Evolutionary conservation across 2,888 invertebrate genomes (phyloP).

Genomic region (Acronicta aceris): DNA sequence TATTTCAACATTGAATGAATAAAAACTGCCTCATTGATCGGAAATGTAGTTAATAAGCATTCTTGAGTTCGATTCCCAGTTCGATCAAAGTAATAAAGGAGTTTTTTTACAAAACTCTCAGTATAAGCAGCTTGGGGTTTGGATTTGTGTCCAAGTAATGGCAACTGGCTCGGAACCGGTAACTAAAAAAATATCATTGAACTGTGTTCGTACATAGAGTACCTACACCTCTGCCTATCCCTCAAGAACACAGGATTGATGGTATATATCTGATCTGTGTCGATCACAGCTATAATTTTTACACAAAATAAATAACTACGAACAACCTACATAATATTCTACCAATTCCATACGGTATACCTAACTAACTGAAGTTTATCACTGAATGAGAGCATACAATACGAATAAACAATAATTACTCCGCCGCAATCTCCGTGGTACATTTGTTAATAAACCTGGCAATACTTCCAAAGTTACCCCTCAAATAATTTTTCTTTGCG

Average conservation of each 20-base stretch:
- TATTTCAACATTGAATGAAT: conserved; percentile 19
- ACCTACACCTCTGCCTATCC: too few relatives aligned
- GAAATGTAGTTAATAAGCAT: too few relatives aligned
- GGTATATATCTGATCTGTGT: background rate
- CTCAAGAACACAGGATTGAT: too few relatives aligned
- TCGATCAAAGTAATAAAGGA: too few relatives aligned
- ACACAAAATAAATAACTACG: conserved; percentile 8
- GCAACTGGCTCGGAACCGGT: too few relatives aligned
- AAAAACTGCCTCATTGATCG: too few relatives aligned
- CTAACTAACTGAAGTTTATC: conserved; percentile 43
- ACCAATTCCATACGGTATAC: conserved; percentile 37
- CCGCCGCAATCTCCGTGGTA: conserved; percentile 69
- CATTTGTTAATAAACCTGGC: conserved; percentile 81
- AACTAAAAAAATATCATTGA: too few relatives aligned
- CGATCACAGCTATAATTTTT: conserved; percentile 25
- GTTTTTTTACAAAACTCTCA: too few relatives aligned
- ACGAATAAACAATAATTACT: conserved; percentile 68
- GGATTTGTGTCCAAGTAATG: too few relatives aligned
- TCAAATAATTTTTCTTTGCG: conserved; percentile 77
- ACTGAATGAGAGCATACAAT: conserved; percentile 32
- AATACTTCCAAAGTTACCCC: conserved; percentile 75
- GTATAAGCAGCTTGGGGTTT: too few relatives aligned
- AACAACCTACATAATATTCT: conserved; percentile 38
- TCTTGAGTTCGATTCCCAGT: too few relatives aligned
- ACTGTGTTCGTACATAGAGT: too few relatives aligned